phyloP scores from a whole-genome alignment of 2,113 vertebrate species.

The Pyxicephalus adspersus region DNA sequence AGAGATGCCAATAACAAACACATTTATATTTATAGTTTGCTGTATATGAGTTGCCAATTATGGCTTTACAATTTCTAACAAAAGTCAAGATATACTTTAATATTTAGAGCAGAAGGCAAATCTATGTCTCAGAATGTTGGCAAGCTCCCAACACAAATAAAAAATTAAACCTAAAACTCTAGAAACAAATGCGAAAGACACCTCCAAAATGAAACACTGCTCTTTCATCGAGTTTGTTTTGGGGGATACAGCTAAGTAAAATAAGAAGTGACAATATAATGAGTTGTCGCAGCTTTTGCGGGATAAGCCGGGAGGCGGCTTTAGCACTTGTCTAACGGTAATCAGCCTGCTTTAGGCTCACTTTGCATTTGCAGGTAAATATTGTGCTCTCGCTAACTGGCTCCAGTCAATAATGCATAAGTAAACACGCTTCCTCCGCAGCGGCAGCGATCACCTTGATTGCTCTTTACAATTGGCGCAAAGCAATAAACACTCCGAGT shows the following conservation, averaged over 20 bases:
- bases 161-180: too few species aligned
- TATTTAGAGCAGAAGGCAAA: too few species aligned
- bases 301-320: slow-evolving; percentile 61
- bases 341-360: slow-evolving; percentile 61
- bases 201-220: too few species aligned
- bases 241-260: slow-evolving; percentile 59
- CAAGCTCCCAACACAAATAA: too few species aligned
- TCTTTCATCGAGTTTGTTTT: slow-evolving; percentile 62
- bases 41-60: too few species aligned
- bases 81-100: too few species aligned
- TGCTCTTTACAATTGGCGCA: not conserved
- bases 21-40: too few species aligned
- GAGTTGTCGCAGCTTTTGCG: slow-evolving; percentile 66
- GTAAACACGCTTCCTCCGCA: slow-evolving; percentile 27
- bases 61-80: too few species aligned
- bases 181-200: too few species aligned
- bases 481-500: not conserved
- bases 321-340: slow-evolving; percentile 64
- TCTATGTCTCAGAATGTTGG: too few species aligned
- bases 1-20: too few species aligned
- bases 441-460: slow-evolving; percentile 28
- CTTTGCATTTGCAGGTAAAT: slow-evolving; percentile 57
- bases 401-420: slow-evolving; percentile 42
- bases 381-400: slow-evolving; percentile 34
- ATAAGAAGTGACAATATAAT: slow-evolving; percentile 69